These are phyloP conservation scores for Sturmia bella DNA, from an alignment of 2,888 invertebrate genomes.

Conservation along the genomic window DNA sequence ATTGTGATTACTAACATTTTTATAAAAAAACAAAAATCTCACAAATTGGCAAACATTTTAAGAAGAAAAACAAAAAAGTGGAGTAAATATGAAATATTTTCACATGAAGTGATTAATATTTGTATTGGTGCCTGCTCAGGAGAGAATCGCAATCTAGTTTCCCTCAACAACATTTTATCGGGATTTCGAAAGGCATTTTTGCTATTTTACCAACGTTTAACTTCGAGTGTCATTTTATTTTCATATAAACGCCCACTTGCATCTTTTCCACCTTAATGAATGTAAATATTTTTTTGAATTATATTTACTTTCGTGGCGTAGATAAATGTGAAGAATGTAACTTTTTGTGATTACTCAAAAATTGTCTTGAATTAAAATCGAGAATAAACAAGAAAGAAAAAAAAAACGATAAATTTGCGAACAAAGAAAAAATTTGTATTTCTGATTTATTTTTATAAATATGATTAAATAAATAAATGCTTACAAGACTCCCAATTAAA, in stretches of 20 bases:
- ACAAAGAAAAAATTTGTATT: conserved; percentile 1
- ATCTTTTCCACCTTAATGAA: conserved; percentile 57
- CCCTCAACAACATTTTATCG: too few species aligned
- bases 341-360: conserved; percentile 22
- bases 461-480: too few species aligned
- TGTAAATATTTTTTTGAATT: conserved; percentile 73
- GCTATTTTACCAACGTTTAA: conserved; percentile 10
- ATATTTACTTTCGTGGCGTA: conserved; percentile 74
- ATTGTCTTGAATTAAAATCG: conserved; percentile 12
- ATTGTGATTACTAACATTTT: too few species aligned
- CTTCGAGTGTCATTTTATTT: conserved; percentile 33
- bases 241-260: conserved; percentile 37
- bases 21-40: too few species aligned
- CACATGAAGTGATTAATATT: too few species aligned
- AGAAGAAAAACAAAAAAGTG: too few species aligned
- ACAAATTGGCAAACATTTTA: too few species aligned
- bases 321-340: conserved; percentile 71
- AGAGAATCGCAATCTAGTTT: too few species aligned
- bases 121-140: too few species aligned
- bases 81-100: too few species aligned
- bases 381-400: conserved; percentile 17
- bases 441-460: neutral
- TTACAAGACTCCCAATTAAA: too few species aligned
- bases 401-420: conserved; percentile 3
- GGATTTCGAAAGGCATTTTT: neutral